Base-by-base conservation (phyloP, 2,113 vertebrate species). In the Epinephelus fuscoguttatus region DNA sequence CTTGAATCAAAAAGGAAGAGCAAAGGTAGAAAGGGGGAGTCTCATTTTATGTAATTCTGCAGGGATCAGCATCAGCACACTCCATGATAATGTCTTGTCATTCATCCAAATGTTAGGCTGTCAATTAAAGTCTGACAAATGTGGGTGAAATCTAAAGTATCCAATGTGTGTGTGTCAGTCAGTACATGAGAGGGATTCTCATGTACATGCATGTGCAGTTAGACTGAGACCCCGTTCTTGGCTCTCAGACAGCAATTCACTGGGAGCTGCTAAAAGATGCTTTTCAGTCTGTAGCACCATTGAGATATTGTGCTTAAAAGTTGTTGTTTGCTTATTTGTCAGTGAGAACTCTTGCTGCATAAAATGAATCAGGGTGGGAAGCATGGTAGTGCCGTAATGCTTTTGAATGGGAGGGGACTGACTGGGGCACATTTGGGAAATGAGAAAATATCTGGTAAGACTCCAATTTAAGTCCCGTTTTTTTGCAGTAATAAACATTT, bases 31-130 rank as follows among this genome's bases (percentile, higher is more conserved):
- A 33, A 56, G 30, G 62, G 14, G 6, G 12, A 27, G 25, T 82
- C 25, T 37, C 50, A 17, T 60, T 52, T 40, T 11, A 23, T 33
- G 42, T 60, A 37, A 79, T 13, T 14, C 37, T 17, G 15, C 45
- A 47, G 21, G 11, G 8, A 66, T 72, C 9, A 1, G 37, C 52
- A 63, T 66, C 70, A 56, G 37, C 52, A 69, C 71, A 64, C 56
- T 27, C 45, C 66, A 49, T 19, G 23, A 60, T 74, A 74, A 88
- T 63, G 53, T 61, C 33, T 25, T 88, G 81, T 77, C 91, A 85
- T 73, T 90, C 81, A 81, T 61, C 82, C 78, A 94, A 94, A 95
- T 95, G 92, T 92, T 93, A 92, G 63, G 6, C 88, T 91, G 91
- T 86, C 92, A 95, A 93, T 94, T 94, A 94, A 70, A 85, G 37